A percentile compares a stretch with the other conserved stretches of the same genome.
phyloP scores from a whole-genome alignment of 2,113 vertebrate species.

The Turnix velox region DNA sequence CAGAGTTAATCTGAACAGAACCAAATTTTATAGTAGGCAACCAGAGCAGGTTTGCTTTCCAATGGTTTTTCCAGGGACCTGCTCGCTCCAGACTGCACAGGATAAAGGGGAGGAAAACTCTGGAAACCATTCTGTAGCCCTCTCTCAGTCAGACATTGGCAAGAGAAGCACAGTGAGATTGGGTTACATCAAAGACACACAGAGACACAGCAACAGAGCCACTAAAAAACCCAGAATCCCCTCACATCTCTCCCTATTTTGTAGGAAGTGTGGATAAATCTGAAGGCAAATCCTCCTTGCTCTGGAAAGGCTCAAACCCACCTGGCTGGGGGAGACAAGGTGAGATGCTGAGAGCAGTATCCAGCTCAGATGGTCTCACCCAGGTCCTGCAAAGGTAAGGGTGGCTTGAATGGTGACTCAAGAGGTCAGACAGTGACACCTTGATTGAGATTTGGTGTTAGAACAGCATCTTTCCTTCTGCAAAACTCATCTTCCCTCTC shows the following conservation, averaged over 20 bases:
- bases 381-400: not conserved
- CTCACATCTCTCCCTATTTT: not conserved
- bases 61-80: constrained; percentile 58
- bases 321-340: not conserved
- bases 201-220: not conserved
- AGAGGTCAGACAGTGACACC: not conserved
- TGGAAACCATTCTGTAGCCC: constrained; percentile 9
- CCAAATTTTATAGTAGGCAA: constrained; percentile 52
- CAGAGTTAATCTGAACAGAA: constrained; percentile 53
- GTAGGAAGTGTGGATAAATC: not conserved
- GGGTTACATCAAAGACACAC: not conserved
- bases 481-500: not conserved
- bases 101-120: not conserved
- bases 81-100: not conserved
- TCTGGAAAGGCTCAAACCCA: not conserved
- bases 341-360: not conserved
- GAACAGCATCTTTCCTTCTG: not conserved
- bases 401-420: not conserved
- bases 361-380: not conserved
- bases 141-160: not conserved
- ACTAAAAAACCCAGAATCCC: not conserved
- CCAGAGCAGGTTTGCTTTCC: constrained; percentile 47
- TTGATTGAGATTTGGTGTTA: not conserved
- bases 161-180: not conserved
- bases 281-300: not conserved